Percentiles rank a stretch among this genome's conserved stretches.
Conservation (phyloP, 2,888 invertebrate species). For the Bedellia somnulentella region DNA sequence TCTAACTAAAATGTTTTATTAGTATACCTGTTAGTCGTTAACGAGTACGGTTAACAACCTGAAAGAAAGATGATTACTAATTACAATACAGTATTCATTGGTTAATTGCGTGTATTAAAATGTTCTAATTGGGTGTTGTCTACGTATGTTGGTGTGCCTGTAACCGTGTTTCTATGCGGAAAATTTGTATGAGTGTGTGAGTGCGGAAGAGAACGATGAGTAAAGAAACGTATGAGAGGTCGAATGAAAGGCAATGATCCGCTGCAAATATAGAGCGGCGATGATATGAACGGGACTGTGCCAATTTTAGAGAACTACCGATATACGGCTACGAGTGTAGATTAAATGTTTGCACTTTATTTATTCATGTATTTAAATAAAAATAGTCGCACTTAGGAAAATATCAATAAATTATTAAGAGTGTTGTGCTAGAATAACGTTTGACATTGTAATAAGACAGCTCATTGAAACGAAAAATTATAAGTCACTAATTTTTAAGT, state of each 20-base stretch:
- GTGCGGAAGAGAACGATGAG: constrained; percentile 8
- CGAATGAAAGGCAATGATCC: constrained; percentile 13
- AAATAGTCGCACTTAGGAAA: constrained; percentile 60
- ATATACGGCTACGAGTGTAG: constrained; percentile 51
- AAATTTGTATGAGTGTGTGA: constrained; percentile 8
- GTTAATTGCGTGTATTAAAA: constrained; percentile 10
- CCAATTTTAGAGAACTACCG: constrained; percentile 52
- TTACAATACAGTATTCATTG: too few relatives aligned
- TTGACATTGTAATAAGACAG: constrained; percentile 51
- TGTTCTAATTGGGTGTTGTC: too few relatives aligned
- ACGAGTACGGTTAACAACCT: too few relatives aligned
- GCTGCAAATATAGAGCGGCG: constrained; percentile 1
- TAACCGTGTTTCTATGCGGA: constrained; percentile 14
- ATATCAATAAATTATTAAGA: constrained; percentile 62
- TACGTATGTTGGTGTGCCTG: constrained; percentile 8
- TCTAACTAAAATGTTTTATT: constrained; percentile 51
- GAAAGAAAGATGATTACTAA: too few relatives aligned
- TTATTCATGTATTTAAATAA: constrained; percentile 59
- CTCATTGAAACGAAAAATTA: constrained; percentile 35
- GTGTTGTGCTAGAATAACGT: constrained; percentile 59
- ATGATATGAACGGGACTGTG: constrained; percentile 47
- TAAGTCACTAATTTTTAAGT: constrained; percentile 57
- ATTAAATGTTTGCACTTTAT: constrained; percentile 64
- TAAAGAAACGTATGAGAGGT: constrained; percentile 2
- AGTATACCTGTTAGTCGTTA: constrained; percentile 41